A percentile compares a stretch with the other conserved stretches of the same genome.
These are phyloP conservation scores for Athrips mouffetella DNA, from an alignment of 2,888 invertebrate species.

Conservation along the genomic window DNA sequence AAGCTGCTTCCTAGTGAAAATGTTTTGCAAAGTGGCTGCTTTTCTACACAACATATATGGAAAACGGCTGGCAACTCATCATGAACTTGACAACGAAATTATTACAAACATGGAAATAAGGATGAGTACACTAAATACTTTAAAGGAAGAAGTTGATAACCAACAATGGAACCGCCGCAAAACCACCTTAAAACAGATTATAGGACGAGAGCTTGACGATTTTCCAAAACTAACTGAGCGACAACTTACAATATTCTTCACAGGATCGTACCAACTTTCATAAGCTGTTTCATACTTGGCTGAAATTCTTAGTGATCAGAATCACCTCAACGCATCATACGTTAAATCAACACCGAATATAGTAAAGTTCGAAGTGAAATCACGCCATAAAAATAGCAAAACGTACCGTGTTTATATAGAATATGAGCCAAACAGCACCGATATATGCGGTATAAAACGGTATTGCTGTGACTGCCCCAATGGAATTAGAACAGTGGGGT, in stretches of 20 bases:
- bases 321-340: background rate
- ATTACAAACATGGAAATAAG: background rate
- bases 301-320: background rate
- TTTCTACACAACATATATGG: slow-evolving; percentile 11
- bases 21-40: slow-evolving; percentile 1
- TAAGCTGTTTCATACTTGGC: background rate
- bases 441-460: background rate
- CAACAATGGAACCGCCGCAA: background rate
- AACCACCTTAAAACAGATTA: background rate
- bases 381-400: slow-evolving; percentile 1
- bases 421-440: background rate
- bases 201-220: background rate
- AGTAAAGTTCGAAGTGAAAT: background rate
- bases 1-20: slow-evolving; percentile 1
- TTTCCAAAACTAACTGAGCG: background rate
- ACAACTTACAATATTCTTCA: background rate
- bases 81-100: background rate
- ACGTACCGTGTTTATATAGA: slow-evolving; percentile 5
- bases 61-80: background rate
- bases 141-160: background rate
- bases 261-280: background rate
- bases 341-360: background rate
- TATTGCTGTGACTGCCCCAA: slow-evolving; percentile 8
- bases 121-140: background rate
- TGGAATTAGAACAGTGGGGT: too few species aligned